These are phyloP conservation scores for Shargacucullia verbasci DNA, from an alignment of 2,888 invertebrate species.

Conservation along the genomic window DNA sequence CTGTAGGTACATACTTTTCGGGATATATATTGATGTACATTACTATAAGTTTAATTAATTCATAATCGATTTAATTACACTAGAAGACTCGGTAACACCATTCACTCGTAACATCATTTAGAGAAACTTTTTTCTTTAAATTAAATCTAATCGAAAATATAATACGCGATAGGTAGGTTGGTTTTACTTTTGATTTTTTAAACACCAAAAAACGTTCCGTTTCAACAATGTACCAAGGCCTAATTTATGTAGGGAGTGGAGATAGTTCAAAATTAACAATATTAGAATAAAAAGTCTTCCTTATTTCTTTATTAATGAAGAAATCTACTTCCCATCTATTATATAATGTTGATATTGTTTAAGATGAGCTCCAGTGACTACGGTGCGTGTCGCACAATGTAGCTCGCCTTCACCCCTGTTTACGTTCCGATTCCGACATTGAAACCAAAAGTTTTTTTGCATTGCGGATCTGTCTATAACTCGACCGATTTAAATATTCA, in stretches of 20 bases:
- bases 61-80: too few species aligned
- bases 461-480: conserved; percentile 52
- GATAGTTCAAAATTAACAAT: conserved; percentile 9
- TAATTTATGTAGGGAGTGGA: background rate
- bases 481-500: conserved; percentile 60
- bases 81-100: too few species aligned
- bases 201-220: too few species aligned
- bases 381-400: conserved; percentile 50
- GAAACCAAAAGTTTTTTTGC: conserved; percentile 61
- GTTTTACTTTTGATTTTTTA: too few species aligned
- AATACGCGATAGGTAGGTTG: too few species aligned
- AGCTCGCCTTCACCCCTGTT: conserved; percentile 62
- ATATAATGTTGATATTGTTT: conserved; percentile 43
- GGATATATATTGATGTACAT: too few species aligned
- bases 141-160: too few species aligned
- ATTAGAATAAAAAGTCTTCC: conserved; percentile 18
- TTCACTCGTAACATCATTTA: too few species aligned
- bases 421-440: conserved; percentile 67
- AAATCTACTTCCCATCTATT: conserved; percentile 47
- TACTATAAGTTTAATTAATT: too few species aligned
- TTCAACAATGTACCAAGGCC: background rate
- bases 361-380: conserved; percentile 36
- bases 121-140: too few species aligned
- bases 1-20: too few species aligned
- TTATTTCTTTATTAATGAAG: conserved; percentile 38